Evolutionary conservation across 1,140 invertebrate species (phyloP), one percentile per base, ranked within the genome.

Genomic region (Drosophila takahashii): DNA sequence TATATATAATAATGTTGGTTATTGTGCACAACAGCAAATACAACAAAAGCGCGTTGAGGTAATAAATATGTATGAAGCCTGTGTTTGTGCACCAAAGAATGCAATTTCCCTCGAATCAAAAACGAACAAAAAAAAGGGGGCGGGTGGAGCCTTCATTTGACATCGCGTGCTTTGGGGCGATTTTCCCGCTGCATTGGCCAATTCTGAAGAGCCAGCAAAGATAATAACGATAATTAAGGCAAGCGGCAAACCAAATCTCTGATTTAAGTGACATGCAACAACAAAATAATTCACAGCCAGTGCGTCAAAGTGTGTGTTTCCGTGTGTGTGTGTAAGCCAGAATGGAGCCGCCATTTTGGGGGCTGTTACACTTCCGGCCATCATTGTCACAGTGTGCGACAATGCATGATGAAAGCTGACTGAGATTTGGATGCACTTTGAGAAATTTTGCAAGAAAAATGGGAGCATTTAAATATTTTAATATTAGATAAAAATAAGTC

Each of bases 11-110:
- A 67, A 72, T 64, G 74, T 67, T 78, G 71, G 80, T 77, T 80
- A 65, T 73, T 66, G 62, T 60, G 62, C 79, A 45, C 65, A 65
- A 51, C 66, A 85, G 71, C 65, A 80, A 80, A 80, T 85, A 85
- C 72, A 86, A 87, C 73, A 87, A 87, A 87, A 87, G 84, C 84
- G 84, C 79, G 83, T 79, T 66, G 84, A 54, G 54, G 51, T 81
- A 66, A 87, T 87, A 89, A 87, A 87, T 87, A 87, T 87, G 84
- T 85, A 87, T 87, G 84, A 86, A 79, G 77, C 61, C 72, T 75
- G 75, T 85, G 66, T 67, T 77, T 81, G 75, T 81, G 83, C 79
- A 72, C 73, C 79, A 81, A 87, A 79, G 84, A 87, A 87, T 87
- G 83, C 84, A 89, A 67, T 44, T 73, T 53, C 74, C 64, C 51